A percentile compares a stretch with the other conserved stretches of the same genome.
Evolutionary conservation across 1,140 invertebrate species (phyloP).

Genomic region (Chlorops oryzae): DNA sequence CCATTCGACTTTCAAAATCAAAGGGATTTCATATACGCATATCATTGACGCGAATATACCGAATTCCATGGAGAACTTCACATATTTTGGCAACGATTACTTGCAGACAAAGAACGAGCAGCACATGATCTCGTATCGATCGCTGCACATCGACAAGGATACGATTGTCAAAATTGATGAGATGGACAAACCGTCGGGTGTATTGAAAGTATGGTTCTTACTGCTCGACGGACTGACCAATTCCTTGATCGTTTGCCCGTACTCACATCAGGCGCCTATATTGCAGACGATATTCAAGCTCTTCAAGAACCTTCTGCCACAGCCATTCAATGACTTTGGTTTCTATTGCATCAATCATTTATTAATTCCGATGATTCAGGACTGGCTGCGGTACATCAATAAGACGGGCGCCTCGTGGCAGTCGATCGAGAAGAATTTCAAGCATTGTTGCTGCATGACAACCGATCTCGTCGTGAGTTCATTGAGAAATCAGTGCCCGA

Average conservation of each 20-base stretch:
- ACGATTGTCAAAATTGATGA: constrained; percentile 54
- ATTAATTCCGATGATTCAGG: constrained; percentile 81
- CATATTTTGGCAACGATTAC: constrained; percentile 48
- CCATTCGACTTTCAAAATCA: constrained; percentile 81
- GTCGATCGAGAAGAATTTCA: constrained; percentile 77
- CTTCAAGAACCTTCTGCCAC: constrained; percentile 65
- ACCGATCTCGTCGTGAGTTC: constrained; percentile 88
- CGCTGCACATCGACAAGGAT: constrained; percentile 52
- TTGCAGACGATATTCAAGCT: constrained; percentile 82
- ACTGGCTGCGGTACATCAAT: constrained; percentile 74
- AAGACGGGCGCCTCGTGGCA: constrained; percentile 64
- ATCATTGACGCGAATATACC: constrained; percentile 80
- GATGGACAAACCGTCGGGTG: constrained; percentile 76
- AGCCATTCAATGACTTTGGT: constrained; percentile 77
- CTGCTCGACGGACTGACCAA: constrained; percentile 83
- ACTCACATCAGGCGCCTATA: constrained; percentile 77
- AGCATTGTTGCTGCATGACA: constrained; percentile 85
- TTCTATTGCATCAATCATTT: constrained; percentile 86
- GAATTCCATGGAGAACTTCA: constrained; percentile 63
- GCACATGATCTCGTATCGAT: constrained; percentile 53
- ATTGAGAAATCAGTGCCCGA: constrained; percentile 45
- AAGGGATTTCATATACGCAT: constrained; percentile 68
- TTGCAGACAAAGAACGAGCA: constrained; percentile 47
- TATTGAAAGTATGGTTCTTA: constrained; percentile 86
- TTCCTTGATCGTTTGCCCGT: constrained; percentile 71